phyloP scores from a whole-genome alignment of 2,888 invertebrate genomes.

The Fragum whitleyi region DNA sequence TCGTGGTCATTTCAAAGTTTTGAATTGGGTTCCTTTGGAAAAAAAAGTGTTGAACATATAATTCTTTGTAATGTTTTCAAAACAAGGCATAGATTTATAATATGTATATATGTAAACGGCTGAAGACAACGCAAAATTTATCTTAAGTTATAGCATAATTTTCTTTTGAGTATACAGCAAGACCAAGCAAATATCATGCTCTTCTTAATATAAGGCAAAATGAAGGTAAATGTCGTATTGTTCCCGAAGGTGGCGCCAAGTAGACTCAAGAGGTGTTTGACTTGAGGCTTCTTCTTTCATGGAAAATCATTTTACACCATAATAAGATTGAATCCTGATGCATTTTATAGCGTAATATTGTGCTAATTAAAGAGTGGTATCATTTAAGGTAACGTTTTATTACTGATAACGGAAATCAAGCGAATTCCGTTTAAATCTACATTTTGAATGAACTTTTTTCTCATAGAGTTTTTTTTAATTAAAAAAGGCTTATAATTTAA shows the following conservation, averaged over 20 bases:
- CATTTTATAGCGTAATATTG: slow-evolving; percentile 21
- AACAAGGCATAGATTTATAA: no score
- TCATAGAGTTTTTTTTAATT: slow-evolving; percentile 13
- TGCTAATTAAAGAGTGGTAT: slow-evolving; percentile 7
- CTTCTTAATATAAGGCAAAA: no score
- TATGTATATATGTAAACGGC: no score
- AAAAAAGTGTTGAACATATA: no score
- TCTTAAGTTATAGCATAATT: no score
- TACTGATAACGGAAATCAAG: background rate
- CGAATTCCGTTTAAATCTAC: slow-evolving; percentile 12
- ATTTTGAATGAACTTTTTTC: slow-evolving; percentile 1
- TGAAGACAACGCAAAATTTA: no score
- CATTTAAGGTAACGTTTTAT: slow-evolving; percentile 10
- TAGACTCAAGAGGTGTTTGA: background rate
- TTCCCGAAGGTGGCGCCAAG: background rate
- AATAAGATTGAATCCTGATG: background rate
- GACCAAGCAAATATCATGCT: no score
- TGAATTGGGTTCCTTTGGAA: no score
- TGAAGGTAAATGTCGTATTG: background rate
- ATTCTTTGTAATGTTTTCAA: no score
- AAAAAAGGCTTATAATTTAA: slow-evolving; percentile 26
- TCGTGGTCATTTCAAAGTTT: no score
- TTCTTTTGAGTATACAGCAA: no score
- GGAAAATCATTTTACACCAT: no score
- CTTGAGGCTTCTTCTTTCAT: background rate